A percentile compares a stretch with the other conserved stretches of the same genome.
Conservation (phyloP, 2,888 invertebrate genomes). For the Deladenus siricidicola region DNA sequence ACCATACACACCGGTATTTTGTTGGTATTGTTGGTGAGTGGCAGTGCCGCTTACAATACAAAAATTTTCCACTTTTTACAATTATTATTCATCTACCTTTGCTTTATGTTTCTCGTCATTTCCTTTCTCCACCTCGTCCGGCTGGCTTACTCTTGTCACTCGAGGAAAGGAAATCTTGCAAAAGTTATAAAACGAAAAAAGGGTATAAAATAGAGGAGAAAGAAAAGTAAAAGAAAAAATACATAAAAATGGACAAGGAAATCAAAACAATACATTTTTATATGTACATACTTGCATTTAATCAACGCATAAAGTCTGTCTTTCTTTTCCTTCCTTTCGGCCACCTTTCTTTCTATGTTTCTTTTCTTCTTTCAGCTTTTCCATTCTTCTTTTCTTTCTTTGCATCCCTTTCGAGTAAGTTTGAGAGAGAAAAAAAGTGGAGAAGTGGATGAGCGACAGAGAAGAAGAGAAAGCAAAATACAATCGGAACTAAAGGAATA, state of each 20-base stretch:
- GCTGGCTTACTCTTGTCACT: too few relatives aligned
- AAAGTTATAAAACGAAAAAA: neutral
- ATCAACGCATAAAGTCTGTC: neutral
- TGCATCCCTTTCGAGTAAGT: too few relatives aligned
- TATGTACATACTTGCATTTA: too few relatives aligned
- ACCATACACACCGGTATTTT: too few relatives aligned
- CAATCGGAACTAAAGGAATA: too few relatives aligned
- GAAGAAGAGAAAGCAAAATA: too few relatives aligned
- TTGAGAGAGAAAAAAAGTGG: too few relatives aligned
- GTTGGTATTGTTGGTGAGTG: neutral
- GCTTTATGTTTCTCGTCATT: neutral
- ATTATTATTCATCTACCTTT: neutral
- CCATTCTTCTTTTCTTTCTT: too few relatives aligned
- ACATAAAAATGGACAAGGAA: neutral
- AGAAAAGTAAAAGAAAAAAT: conserved; percentile 2
- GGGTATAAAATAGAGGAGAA: neutral
- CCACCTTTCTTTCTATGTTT: neutral
- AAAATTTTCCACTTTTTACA: neutral
- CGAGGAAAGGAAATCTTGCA: neutral
- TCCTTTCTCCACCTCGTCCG: neutral
- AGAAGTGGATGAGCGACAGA: too few relatives aligned
- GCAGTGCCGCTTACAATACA: neutral
- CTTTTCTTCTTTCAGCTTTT: too few relatives aligned
- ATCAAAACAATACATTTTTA: neutral
- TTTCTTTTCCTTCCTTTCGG: neutral